These are phyloP conservation scores for Stenodema calcarata DNA, from an alignment of 2,888 invertebrate species.

Conservation along the genomic window DNA sequence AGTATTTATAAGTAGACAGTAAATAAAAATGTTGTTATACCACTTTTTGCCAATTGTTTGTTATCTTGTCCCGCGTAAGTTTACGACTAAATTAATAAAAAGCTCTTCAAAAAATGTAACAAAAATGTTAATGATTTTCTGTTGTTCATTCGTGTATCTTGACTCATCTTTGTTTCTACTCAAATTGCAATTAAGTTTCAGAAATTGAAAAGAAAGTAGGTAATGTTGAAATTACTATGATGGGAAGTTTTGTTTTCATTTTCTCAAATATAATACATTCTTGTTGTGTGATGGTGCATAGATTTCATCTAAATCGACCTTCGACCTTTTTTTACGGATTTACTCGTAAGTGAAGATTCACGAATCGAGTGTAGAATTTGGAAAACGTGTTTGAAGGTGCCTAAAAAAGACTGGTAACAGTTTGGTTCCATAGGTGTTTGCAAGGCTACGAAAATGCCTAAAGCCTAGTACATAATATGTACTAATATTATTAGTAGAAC, in stretches of 20 bases:
- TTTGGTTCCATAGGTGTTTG: too few species aligned
- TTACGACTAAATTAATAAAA: slow-evolving; percentile 12
- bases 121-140: neutral
- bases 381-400: too few species aligned
- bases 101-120: neutral
- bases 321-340: too few species aligned
- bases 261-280: slow-evolving; percentile 39
- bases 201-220: neutral
- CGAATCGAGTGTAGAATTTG: too few species aligned
- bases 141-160: slow-evolving; percentile 26
- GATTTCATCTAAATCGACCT: neutral
- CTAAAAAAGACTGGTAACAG: too few species aligned
- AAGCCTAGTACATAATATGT: too few species aligned
- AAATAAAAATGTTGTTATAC: slow-evolving; percentile 34
- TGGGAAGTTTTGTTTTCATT: neutral
- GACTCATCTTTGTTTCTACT: neutral
- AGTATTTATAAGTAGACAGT: slow-evolving; percentile 43
- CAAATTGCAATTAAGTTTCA: neutral
- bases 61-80: slow-evolving; percentile 38
- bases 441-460: too few species aligned
- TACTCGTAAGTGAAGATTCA: too few species aligned
- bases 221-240: neutral
- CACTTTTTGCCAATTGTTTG: slow-evolving; percentile 36
- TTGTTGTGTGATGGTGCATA: slow-evolving; percentile 28
- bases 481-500: too few species aligned